Evolutionary conservation across 2,113 vertebrate species (phyloP), one percentile per base, ranked within the genome.

Genomic region (Anarrhichthys ocellatus): DNA sequence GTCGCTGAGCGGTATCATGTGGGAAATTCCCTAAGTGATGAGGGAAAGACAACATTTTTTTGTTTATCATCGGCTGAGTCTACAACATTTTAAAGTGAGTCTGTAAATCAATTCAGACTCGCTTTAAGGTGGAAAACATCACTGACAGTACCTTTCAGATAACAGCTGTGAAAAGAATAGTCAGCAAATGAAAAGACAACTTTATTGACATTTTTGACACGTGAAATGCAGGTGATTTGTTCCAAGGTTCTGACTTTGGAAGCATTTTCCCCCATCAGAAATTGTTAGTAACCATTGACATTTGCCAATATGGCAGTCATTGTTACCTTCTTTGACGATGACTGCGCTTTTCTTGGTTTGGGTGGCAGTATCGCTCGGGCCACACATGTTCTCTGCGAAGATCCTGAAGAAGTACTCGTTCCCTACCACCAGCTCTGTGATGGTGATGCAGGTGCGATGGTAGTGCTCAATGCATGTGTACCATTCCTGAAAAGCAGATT

Each of bases 351-450:
- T 96, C 91, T 96, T 98, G 56, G 98, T 99, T 94, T 95, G 95
- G 0, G 97, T 99, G 0, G 97, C 97, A 0, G 94, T 91, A 92
- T 99, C 96, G 0, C 98, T 99, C 80, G 97, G 96, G 75, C 98
- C 98, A 0, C 97, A 98, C 96, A 99, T 99, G 88, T 99, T 99
- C 88, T 99, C 98, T 2, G 98, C 92, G 34, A 95, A 99, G 91
- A 99, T 89, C 36, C 98, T 95, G 95, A 99, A 99, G 92, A 95
- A 99, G 86, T 99, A 99, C 71, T 99, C 98, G 0, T 99, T 99
- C 20, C 98, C 98, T 34, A 99, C 97, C 90, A 99, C 95, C 81
- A 99, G 95, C 59, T 99, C 98, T 0, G 95, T 95, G 85, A 99
- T 96, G 91, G 97, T 97, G 85, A 97, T 96, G 13, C 91, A 97